phyloP scores from a whole-genome alignment of 2,888 invertebrate genomes.

The Abscondita cerata region DNA sequence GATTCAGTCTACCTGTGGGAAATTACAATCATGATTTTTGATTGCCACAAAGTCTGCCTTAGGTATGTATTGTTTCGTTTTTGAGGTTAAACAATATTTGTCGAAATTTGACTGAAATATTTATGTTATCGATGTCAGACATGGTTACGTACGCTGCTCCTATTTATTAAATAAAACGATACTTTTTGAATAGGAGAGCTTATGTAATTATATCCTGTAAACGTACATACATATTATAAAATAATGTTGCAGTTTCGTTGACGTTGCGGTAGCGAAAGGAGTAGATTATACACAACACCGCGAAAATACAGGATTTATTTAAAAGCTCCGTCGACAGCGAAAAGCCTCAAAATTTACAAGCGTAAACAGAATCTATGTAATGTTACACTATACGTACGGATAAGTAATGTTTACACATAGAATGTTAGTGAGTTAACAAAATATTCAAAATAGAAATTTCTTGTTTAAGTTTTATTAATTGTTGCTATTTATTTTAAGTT shows the following conservation, averaged over 20 bases:
- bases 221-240: not conserved
- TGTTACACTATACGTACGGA: slow-evolving; percentile 1
- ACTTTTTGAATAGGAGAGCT: not conserved
- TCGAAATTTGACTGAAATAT: too few relatives aligned
- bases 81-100: slow-evolving; percentile 11
- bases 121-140: too few relatives aligned
- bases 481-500: too few relatives aligned
- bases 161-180: not conserved
- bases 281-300: slow-evolving; percentile 6
- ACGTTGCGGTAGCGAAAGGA: slow-evolving; percentile 2
- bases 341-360: slow-evolving; percentile 9
- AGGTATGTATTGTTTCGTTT: slow-evolving; percentile 23
- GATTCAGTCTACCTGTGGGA: slow-evolving; percentile 53
- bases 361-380: slow-evolving; percentile 9
- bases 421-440: not conserved
- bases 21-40: slow-evolving; percentile 40
- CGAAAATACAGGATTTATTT: slow-evolving; percentile 12
- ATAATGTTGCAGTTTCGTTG: not conserved
- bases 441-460: too few relatives aligned
- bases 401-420: slow-evolving; percentile 10
- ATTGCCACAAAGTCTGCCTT: slow-evolving; percentile 33
- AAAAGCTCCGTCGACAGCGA: slow-evolving; percentile 10
- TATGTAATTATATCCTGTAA: not conserved
- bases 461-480: too few relatives aligned
- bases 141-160: not conserved